Evolutionary conservation across 37 sponge, comb jelly and placozoan genomes (phyloP), one percentile per base, ranked within the genome.

Genomic region (Tethya wilhelma): DNA sequence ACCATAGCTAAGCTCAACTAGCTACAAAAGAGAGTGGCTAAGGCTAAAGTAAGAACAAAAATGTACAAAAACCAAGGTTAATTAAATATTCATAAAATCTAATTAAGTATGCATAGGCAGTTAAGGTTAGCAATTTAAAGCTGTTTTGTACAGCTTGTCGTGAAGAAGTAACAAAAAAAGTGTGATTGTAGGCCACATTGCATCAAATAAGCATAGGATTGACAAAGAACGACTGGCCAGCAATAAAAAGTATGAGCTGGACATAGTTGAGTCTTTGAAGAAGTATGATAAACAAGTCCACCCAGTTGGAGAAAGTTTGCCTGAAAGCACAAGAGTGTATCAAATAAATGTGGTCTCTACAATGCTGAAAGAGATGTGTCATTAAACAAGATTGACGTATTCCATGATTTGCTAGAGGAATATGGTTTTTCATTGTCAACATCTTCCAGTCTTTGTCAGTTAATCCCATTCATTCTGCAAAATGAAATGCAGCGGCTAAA

Each of bases 281-380:
- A 37, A 9, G 4, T 71, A 69, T 33, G 40, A 70, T 53, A 39
- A 41, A 42, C 31, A 34, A 31, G 33, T 22, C 2, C 72, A 81
- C 38, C 46, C 49, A 25, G 46, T 19, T 23, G 84, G 84, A 32
- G 76, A 83, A 46, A 83, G 76, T 26, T 36, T 83, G 26, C 74
- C 83, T n/a, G 62, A 69, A 19, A 37, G 58, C 9, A 60, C 53
- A 42, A 73, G 64, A 25, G 46, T 82, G 14, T 72, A 41, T 46
- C 72, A 64, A 4, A 45, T 82, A 19, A 82, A 82, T 20, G 81
- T 80, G 22, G 71, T 80, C 29, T 44, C 3, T 5, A 20, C 81
- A 6, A 69, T 80, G 38, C 56, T 80, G 20, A 26, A 9, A 26
- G 81, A 34, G 81, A 71, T 56, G 71, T 69, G 28, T 71, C 81